Percentiles rank a stretch among this genome's conserved stretches.
These are phyloP conservation scores for Lucinisca nassula DNA, from an alignment of 2,888 invertebrate genomes.

Conservation along the genomic window DNA sequence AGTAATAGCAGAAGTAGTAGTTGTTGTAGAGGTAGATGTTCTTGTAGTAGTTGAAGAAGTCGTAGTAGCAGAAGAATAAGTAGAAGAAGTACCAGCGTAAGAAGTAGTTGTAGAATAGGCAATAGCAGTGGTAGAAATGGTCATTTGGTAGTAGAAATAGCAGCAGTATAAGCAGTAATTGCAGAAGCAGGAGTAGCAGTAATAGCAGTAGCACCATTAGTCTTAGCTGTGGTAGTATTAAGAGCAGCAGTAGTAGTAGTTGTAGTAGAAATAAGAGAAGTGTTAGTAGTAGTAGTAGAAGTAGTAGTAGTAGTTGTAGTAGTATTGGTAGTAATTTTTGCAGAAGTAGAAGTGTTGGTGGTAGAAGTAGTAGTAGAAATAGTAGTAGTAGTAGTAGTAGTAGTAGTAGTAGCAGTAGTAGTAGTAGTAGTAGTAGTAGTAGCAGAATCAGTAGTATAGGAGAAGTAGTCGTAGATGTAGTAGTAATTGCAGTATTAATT, in stretches of 20 bases:
- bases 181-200: constrained; percentile 24
- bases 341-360: constrained; percentile 18
- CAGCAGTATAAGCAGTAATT: background rate
- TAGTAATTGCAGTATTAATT: constrained; percentile 20
- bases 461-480: background rate
- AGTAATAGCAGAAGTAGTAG: constrained; percentile 25
- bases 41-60: constrained; percentile 16
- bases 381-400: constrained; percentile 19
- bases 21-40: constrained; percentile 18
- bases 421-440: constrained; percentile 20
- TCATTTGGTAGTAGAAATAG: constrained; percentile 12
- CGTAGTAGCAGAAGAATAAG: constrained; percentile 26
- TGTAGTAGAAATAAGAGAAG: constrained; percentile 22
- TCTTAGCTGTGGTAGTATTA: constrained; percentile 18
- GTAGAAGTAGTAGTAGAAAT: constrained; percentile 22
- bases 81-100: constrained; percentile 8
- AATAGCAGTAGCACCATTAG: constrained; percentile 3
- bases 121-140: constrained; percentile 23
- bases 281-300: constrained; percentile 30
- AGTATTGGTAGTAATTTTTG: constrained; percentile 20
- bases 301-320: constrained; percentile 21
- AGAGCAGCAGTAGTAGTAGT: constrained; percentile 23
- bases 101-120: constrained; percentile 13
- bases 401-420: constrained; percentile 26
- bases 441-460: constrained; percentile 11